Evolutionary conservation across 37 sponge, comb jelly and placozoan genomes (phyloP).

Genomic region (Hormiphora californensis): DNA sequence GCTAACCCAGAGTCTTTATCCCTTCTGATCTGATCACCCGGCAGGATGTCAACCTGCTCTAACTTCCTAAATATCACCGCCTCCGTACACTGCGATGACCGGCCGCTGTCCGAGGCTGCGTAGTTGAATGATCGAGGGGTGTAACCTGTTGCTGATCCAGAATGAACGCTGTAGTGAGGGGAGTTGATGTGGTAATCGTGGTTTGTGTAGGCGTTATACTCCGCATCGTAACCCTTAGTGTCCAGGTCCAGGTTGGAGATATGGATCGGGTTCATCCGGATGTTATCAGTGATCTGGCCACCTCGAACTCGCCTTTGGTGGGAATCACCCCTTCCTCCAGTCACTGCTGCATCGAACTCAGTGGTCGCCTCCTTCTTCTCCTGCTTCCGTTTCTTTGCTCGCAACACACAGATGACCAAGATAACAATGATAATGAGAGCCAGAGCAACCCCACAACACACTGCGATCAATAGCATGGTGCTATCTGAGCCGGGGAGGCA

Average conservation of each 20-base stretch:
- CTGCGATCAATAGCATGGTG: background rate
- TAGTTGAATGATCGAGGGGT: background rate
- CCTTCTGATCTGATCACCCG: background rate
- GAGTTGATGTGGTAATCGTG: slow-evolving; percentile 33
- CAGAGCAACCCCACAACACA: background rate
- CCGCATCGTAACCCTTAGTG: background rate
- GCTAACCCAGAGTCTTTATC: slow-evolving; percentile 50
- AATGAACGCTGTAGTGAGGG: background rate
- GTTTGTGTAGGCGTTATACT: slow-evolving; percentile 27
- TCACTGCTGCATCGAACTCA: slow-evolving; percentile 16
- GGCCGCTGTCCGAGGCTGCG: slow-evolving; percentile 48
- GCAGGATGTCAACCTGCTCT: slow-evolving; percentile 13
- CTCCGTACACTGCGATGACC: slow-evolving; percentile 20
- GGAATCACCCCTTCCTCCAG: background rate
- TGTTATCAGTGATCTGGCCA: slow-evolving; percentile 8
- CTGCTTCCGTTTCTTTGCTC: background rate
- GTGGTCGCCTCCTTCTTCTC: background rate
- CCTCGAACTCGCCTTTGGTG: too few species aligned
- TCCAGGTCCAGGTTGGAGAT: slow-evolving; percentile 7
- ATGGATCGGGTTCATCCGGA: slow-evolving; percentile 17
- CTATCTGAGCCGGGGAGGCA: background rate
- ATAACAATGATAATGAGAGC: background rate
- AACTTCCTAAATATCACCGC: slow-evolving; percentile 44
- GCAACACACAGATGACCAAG: background rate
- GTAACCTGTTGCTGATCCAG: background rate